Conservation (phyloP, 2,888 invertebrate genomes). For the Zaprionus bogoriensis region DNA sequence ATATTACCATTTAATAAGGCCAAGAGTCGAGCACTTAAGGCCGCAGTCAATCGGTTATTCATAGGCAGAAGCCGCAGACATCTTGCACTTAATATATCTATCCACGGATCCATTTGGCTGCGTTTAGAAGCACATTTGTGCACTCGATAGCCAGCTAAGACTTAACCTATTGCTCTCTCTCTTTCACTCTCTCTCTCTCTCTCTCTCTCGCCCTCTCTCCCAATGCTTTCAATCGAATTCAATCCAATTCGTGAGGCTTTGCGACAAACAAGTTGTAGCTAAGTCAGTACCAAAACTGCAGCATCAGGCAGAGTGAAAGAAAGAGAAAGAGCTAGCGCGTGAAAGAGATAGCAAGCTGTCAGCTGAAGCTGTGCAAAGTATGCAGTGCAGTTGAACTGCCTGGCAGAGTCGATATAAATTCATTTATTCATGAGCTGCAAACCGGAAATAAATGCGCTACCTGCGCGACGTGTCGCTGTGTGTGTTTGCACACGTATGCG, state of each 20-base stretch:
- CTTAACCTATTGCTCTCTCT: neutral
- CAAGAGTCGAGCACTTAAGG: no score
- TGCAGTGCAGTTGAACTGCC: slow-evolving; percentile 64
- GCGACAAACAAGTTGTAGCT: slow-evolving; percentile 31
- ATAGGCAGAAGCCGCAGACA: slow-evolving; percentile 2
- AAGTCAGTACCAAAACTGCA: slow-evolving; percentile 27
- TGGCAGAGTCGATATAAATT: slow-evolving; percentile 72
- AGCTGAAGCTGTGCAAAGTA: slow-evolving; percentile 42
- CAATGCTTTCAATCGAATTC: slow-evolving; percentile 24
- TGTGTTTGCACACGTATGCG: slow-evolving; percentile 13
- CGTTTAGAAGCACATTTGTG: slow-evolving; percentile 57
- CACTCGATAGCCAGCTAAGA: slow-evolving; percentile 31
- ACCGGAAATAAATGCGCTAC: slow-evolving; percentile 68
- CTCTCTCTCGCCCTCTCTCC: neutral
- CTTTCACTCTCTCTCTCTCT: neutral
- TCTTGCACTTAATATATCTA: slow-evolving; percentile 17
- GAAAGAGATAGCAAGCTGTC: neutral
- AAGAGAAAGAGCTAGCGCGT: slow-evolving; percentile 21
- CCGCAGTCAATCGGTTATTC: slow-evolving; percentile 10
- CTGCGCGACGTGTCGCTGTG: slow-evolving; percentile 17
- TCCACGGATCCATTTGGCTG: slow-evolving; percentile 41
- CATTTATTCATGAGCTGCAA: slow-evolving; percentile 74
- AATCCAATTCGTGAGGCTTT: slow-evolving; percentile 24
- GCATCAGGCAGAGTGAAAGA: neutral
- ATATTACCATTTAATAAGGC: no score